These are phyloP conservation scores for Amblyornis subalaris DNA, from an alignment of 2,113 vertebrate species.

Conservation along the genomic window DNA sequence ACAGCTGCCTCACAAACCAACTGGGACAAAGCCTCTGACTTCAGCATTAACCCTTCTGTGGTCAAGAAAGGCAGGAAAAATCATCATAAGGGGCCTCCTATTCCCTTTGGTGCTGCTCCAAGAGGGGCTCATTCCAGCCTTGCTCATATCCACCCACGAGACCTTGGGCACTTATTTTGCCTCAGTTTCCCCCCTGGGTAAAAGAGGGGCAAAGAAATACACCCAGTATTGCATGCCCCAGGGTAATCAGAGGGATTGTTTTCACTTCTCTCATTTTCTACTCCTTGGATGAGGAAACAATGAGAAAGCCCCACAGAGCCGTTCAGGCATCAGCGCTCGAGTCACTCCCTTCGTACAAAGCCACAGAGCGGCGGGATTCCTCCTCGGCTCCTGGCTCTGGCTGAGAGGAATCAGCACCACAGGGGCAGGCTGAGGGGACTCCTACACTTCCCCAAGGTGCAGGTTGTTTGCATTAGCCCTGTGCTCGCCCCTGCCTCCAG, in stretches of 20 bases:
- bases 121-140: not conserved
- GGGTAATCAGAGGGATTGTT: not conserved
- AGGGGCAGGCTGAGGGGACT: not conserved
- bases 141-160: not conserved
- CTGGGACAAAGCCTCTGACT: not conserved
- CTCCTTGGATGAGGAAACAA: not conserved
- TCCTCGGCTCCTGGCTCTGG: not conserved
- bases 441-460: not conserved
- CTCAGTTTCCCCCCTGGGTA: not conserved
- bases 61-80: not conserved
- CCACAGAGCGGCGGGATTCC: not conserved
- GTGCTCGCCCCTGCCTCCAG: not conserved
- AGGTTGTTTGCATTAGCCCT: not conserved
- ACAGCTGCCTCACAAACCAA: not conserved
- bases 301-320: rapidly evolving
- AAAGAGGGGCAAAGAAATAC: not conserved
- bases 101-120: not conserved
- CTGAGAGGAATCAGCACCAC: not conserved
- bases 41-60: not conserved
- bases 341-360: not conserved
- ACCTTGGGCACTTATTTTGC: not conserved
- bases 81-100: not conserved
- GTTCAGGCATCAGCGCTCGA: not conserved
- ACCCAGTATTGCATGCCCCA: not conserved
- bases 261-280: not conserved